Evolutionary conservation across 2,888 invertebrate species (phyloP), one percentile per base, ranked within the genome.

Genomic region (Ormyrus nitidulus): DNA sequence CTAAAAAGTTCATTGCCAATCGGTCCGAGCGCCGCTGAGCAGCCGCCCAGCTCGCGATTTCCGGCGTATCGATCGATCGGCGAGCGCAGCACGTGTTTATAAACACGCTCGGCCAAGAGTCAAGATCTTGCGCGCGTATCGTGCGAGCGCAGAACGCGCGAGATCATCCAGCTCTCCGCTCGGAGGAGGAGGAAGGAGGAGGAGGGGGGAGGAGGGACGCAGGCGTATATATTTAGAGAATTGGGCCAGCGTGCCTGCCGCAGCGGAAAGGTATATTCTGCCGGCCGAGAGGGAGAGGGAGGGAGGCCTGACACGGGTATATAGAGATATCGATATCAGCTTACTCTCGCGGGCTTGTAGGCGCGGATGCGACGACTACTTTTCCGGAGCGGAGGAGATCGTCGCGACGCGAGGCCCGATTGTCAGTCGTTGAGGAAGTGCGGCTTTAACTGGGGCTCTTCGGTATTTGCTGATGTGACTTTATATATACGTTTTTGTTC

Each of bases 21-120:
- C 56, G 51, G 51, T 64, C 51, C 34, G 53, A 19, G 19, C 2
- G 19, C 19, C 19, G 19, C 19, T 19, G 19, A 19, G 19, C 19
- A 34, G 66, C 5, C 3, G 48, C 6, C 13, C 10, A 19, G 56
- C 56, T 59, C 58, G 46, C 49, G 71, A 65, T 77, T 72, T 61
- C 78, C 48, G 9, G 6, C 10, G 44, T 68, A 77, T 65, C 59
- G 71, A 81, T 78, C 70, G 73, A 78, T 81, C 64, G 64, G 62
- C 6, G 71, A 75, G 62, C 49, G 46, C 19, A 2, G 19, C 49
- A 58, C 77, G 70, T 88, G 88, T 89, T 89, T 89, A 88, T 89
- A 88, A 89, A 89, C 88, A 87, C 66, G n/a, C 84, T 83, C 86
- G 85, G 85, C 86, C 86, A 86, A 86, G 87, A 89, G 88, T 89